phyloP scores from a whole-genome alignment of 64 coral and sea anemone genomes.

The Stylophora pistillata region DNA sequence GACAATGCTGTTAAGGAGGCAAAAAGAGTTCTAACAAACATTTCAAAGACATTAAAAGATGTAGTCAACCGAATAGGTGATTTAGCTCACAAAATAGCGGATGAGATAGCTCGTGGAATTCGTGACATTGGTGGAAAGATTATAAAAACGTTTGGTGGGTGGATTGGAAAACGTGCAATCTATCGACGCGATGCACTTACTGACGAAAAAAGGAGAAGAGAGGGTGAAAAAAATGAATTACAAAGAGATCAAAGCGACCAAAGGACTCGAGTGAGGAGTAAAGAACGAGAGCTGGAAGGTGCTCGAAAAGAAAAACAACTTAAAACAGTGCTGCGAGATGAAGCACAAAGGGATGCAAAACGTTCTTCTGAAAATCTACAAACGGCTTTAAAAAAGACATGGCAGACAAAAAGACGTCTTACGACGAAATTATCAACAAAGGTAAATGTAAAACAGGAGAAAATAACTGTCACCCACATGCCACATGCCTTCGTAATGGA shows the following conservation, averaged over 20 bases:
- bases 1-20: constrained; percentile 50
- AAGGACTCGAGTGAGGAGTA: constrained; percentile 26
- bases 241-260: constrained; percentile 44
- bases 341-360: background rate
- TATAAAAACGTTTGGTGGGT: constrained; percentile 19
- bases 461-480: constrained; percentile 70
- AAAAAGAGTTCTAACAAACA: constrained; percentile 25
- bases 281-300: constrained; percentile 46
- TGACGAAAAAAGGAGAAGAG: background rate
- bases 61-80: constrained; percentile 18
- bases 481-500: constrained; percentile 57
- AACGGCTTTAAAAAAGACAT: constrained; percentile 31
- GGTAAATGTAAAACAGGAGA: constrained; percentile 66
- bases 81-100: constrained; percentile 39
- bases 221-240: constrained; percentile 26
- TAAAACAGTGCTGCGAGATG: constrained; percentile 19
- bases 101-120: constrained; percentile 64
- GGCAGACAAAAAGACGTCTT: background rate
- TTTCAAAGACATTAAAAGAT: constrained; percentile 29
- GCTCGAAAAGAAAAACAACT: constrained; percentile 36
- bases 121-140: constrained; percentile 58
- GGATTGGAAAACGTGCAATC: constrained; percentile 58
- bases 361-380: constrained; percentile 6
- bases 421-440: constrained; percentile 41
- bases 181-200: constrained; percentile 43